A percentile compares a stretch with the other conserved stretches of the same genome.
These are phyloP conservation scores for Nyctibius grandis DNA, from an alignment of 2,797 vertebrate genomes.

Conservation along the genomic window DNA sequence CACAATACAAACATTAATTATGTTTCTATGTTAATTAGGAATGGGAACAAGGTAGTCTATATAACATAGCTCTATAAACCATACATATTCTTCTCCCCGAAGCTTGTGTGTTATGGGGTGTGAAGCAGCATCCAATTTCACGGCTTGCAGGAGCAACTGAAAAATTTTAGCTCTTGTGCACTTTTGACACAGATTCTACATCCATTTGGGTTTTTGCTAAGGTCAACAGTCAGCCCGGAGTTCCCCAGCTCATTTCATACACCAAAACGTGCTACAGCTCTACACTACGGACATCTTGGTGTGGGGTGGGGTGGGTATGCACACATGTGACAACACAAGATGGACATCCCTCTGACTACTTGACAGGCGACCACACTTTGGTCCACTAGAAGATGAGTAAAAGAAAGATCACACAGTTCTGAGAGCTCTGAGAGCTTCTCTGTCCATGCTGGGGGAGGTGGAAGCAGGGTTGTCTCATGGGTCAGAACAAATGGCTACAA, in stretches of 20 bases:
- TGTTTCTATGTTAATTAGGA: neutral
- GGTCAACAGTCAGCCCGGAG: neutral
- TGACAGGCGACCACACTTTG: neutral
- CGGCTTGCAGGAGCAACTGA: neutral
- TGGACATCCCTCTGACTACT: rapidly evolving
- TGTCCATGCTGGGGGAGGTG: neutral
- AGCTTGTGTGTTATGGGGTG: rapidly evolving
- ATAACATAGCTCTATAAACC: neutral
- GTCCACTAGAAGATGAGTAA: neutral
- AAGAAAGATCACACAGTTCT: neutral
- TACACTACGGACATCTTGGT: neutral
- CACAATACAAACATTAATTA: neutral
- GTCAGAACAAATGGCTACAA: neutral
- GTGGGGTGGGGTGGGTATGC: no score
- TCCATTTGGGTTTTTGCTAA: neutral
- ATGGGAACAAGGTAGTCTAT: neutral
- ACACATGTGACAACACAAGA: rapidly evolving
- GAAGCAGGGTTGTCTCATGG: neutral
- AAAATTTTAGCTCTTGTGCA: neutral
- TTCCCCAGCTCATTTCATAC: neutral
- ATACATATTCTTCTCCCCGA: neutral
- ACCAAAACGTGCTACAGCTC: neutral
- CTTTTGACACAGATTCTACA: neutral
- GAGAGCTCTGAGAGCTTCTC: neutral
- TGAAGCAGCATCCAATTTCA: neutral